Evolutionary conservation across 2,888 invertebrate species (phyloP), one percentile per base, ranked within the genome.

Genomic region (Agrilus cyanescens): DNA sequence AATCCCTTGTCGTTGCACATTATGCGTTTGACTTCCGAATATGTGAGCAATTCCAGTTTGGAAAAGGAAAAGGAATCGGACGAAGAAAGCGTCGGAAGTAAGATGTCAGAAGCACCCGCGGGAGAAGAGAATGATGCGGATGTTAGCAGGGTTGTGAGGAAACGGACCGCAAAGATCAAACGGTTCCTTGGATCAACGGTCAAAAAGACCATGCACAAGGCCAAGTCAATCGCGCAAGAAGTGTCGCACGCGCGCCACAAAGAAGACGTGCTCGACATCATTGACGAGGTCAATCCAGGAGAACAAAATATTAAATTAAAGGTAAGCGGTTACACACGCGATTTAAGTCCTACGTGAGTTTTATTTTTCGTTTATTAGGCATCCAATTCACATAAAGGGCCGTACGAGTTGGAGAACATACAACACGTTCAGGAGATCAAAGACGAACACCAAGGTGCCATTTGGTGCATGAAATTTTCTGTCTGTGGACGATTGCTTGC

Each of bases 401-500:
- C 95, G 0, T 93, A 90, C 61, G 96, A 98, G 67, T 97, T 97
- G 66, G 80, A 80, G 46, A 88, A 91, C 38, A 73, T 96, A 16
- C 81, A 90, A 60, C 86, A 93, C 54, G 87, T 96, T 1, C 88
- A 88, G 70, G 93, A 85, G 53, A 48, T 68, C 13, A 61, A 60
- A 44, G 63, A 65, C 31, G 63, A 63, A 49, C 93, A 95, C 65
- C 78, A 80, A 10, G 93, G 94, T 36, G 93, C 97, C 2, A 90
- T 98, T 53, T 98, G 97, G 97, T 94, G 94, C 60, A 94, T 97
- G 86, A 94, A 94, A 69, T 97, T 96, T 67, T 95, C 94, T 43
- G 85, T 85, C 43, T 97, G 96, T 70, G 96, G 96, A 0, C 75
- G 94, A 12, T 72, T 98, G 47, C 69, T 98, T 56, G 97, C 97